These are phyloP conservation scores for Aradus depressus DNA, from an alignment of 2,888 invertebrate species.

Conservation along the genomic window DNA sequence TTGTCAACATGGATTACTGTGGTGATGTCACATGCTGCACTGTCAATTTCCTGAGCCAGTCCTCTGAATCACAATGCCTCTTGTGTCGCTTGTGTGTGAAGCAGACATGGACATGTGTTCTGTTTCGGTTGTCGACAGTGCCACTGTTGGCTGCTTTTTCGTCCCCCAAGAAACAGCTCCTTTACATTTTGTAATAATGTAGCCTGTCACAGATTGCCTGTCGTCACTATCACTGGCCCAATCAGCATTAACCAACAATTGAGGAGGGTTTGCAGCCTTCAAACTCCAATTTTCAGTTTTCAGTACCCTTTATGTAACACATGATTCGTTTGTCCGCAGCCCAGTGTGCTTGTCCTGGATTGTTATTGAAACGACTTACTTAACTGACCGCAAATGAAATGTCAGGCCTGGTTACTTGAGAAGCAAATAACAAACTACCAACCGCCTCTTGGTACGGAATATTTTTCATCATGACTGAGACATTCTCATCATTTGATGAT, in stretches of 20 bases:
- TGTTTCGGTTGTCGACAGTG: neutral
- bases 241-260: conserved; percentile 7
- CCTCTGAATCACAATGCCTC: conserved; percentile 6
- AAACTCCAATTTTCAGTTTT: neutral
- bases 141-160: neutral
- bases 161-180: neutral
- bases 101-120: conserved; percentile 8
- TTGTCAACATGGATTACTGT: conserved; percentile 2
- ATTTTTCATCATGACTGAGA: too few species aligned
- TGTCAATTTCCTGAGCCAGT: conserved; percentile 9
- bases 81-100: conserved; percentile 4
- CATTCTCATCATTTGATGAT: too few species aligned
- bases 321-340: neutral
- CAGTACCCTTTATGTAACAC: neutral
- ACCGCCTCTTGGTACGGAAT: neutral
- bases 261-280: neutral
- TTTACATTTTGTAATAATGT: neutral
- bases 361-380: neutral
- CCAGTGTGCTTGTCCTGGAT: neutral
- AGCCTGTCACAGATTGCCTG: neutral
- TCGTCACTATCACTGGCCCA: conserved; percentile 3
- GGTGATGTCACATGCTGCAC: neutral
- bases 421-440: neutral
- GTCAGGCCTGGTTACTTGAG: neutral
- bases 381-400: neutral